These are phyloP conservation scores for Corythornis madagascariensis DNA, from an alignment of 2,113 vertebrate species.

Conservation along the genomic window DNA sequence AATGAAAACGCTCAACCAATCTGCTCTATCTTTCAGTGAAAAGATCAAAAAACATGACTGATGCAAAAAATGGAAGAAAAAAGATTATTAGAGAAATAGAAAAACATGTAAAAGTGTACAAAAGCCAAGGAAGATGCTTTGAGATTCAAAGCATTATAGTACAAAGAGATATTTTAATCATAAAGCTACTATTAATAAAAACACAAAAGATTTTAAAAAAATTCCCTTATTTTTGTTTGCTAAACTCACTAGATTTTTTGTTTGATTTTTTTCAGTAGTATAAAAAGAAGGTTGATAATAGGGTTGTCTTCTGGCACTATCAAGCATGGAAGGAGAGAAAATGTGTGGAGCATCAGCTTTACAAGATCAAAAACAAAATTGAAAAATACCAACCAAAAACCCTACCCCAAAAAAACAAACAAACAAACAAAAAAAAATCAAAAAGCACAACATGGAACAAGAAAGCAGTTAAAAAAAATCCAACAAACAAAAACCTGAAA, in stretches of 20 bases:
- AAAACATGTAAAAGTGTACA: conserved; percentile 91
- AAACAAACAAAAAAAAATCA: not conserved
- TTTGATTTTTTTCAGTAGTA: conserved; percentile 32
- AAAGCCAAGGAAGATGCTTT: conserved; percentile 97
- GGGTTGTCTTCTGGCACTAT: conserved; percentile 69
- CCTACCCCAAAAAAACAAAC: not conserved
- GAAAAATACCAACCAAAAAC: not conserved
- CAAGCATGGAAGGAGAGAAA: conserved; percentile 68
- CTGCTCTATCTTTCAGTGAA: conserved; percentile 81
- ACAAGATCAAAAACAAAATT: conserved; percentile 31
- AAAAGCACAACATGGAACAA: conserved; percentile 35
- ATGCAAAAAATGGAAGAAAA: conserved; percentile 97
- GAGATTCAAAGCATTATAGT: conserved; percentile 89
- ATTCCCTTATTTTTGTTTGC: conserved; percentile 7
- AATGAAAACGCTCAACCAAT: conserved; percentile 78
- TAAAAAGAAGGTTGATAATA: conserved; percentile 71
- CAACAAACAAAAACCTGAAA: not conserved
- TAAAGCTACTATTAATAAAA: conserved; percentile 70
- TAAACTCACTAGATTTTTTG: not conserved
- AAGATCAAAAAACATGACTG: conserved; percentile 95
- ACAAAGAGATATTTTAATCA: conserved; percentile 78
- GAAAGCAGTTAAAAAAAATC: conserved; percentile 2
- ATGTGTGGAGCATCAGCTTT: conserved; percentile 72
- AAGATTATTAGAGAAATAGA: conserved; percentile 92
- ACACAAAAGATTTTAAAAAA: conserved; percentile 53